Evolutionary conservation across 2,113 vertebrate species (phyloP), one percentile per base, ranked within the genome.

Genomic region (Etheostoma spectabile): DNA sequence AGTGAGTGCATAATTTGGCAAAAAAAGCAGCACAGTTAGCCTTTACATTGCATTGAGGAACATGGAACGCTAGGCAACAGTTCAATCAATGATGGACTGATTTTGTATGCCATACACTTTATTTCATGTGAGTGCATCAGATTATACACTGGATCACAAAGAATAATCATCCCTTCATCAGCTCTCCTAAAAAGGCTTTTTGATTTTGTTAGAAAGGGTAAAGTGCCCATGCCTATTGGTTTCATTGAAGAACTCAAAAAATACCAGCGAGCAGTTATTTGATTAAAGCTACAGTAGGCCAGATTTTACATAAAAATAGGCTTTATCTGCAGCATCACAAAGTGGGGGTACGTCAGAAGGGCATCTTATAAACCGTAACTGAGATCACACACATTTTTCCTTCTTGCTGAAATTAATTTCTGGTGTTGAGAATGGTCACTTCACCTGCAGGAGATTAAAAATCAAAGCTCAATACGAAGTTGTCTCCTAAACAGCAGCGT

Each of bases 391-490:
- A 48, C 21, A 69, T 71, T 73, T 76, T 42, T 35, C 38, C 55
- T 35, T 7, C 10, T 11, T 56, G 52, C 59, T 77, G 60, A 74
- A 83, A 91, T 85, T 83, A 38, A 76, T 79, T 84, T 87, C 30
- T 82, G 74, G 30, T 22, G 12, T 55, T 66, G 55, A 79, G 70
- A 67, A 52, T 77, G 66, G 86, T 79, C 79, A 79, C 64, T 77
- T 89, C 64, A 75, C 48, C 48, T 77, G 69, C 69, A 84, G 83
- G 86, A 87, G 82, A 90, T 91, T 87, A 85, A 92, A 92, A 92
- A 86, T 62, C 83, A 84, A 81, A 76, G 64, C 59, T 33, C 38
- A 67, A 52, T 74, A 70, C 71, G 77, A 64, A 80, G 63, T 56
- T 79, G 46, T 82, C 63, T 78, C 46, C 42, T 24, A 59, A 84